Percentiles rank a stretch among this genome's conserved stretches.
These are phyloP conservation scores for Calameuta pallipes DNA, from an alignment of 2,888 invertebrate species.

Conservation along the genomic window DNA sequence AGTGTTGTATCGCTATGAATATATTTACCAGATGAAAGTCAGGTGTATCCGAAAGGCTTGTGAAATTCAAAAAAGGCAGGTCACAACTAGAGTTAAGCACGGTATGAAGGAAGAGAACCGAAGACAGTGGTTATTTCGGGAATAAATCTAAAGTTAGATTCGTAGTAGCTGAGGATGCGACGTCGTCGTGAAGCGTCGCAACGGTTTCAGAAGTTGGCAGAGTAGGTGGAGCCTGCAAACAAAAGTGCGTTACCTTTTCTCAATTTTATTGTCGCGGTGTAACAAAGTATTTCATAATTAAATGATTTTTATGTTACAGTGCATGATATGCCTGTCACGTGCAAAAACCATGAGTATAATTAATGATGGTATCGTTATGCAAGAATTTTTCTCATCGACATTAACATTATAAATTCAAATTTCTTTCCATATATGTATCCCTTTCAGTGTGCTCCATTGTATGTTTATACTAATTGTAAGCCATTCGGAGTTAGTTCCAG, in stretches of 20 bases:
- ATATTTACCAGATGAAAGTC: constrained; percentile 6
- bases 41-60: constrained; percentile 5
- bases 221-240: constrained; percentile 16
- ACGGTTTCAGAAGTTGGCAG: constrained; percentile 27
- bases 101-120: constrained; percentile 28
- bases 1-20: background rate
- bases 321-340: background rate
- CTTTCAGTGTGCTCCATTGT: constrained; percentile 50
- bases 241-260: background rate
- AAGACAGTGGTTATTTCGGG: constrained; percentile 47
- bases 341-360: constrained; percentile 2
- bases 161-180: constrained; percentile 17
- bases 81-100: constrained; percentile 28
- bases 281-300: background rate
- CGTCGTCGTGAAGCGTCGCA: background rate
- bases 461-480: constrained; percentile 43
- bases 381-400: constrained; percentile 33
- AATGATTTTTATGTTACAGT: background rate
- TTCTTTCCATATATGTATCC: constrained; percentile 39
- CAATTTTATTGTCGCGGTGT: background rate
- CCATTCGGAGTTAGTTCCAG: constrained; percentile 28
- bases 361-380: constrained; percentile 38
- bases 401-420: constrained; percentile 46
- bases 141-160: constrained; percentile 50
- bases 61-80: constrained; percentile 28